Conservation (phyloP, 2,888 invertebrate genomes). For the Phoronis australis region DNA sequence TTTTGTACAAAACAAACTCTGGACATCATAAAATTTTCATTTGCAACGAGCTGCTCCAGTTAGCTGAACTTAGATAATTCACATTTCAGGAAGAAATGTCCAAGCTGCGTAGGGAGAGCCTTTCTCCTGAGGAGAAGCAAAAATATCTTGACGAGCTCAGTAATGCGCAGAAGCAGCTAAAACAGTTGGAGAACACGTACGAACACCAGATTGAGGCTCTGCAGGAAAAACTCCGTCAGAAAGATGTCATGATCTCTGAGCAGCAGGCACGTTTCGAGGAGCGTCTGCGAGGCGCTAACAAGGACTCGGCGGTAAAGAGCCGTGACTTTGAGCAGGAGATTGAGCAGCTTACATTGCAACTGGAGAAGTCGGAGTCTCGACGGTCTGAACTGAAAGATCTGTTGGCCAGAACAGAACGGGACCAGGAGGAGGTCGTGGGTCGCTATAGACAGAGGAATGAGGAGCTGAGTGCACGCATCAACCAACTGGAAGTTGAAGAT, state of each 20-base stretch:
- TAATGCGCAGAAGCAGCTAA: too few relatives aligned
- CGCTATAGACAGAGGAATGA: constrained; percentile 21
- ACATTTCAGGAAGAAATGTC: too few relatives aligned
- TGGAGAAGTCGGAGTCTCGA: constrained; percentile 9
- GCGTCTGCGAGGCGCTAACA: constrained; percentile 5
- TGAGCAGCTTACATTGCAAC: constrained; percentile 10
- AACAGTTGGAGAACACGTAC: too few relatives aligned
- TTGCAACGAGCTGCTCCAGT: too few relatives aligned
- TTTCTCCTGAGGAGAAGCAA: too few relatives aligned
- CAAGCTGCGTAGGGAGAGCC: too few relatives aligned
- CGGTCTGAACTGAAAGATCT: constrained; percentile 15
- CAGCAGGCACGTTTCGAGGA: constrained; percentile 2
- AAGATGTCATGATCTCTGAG: too few relatives aligned
- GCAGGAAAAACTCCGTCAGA: not conserved
- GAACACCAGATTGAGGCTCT: not conserved
- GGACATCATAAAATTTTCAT: too few relatives aligned
- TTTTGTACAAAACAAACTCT: too few relatives aligned
- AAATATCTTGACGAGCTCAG: too few relatives aligned
- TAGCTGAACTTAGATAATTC: too few relatives aligned
- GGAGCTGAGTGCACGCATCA: constrained; percentile 14
- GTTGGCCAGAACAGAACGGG: constrained; percentile 18
- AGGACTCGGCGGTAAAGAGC: constrained; percentile 10
- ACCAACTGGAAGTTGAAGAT: constrained; percentile 23
- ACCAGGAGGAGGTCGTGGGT: constrained; percentile 21
- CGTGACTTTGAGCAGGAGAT: constrained; percentile 14